Evolutionary conservation across 2,113 vertebrate genomes (phyloP), one percentile per base, ranked within the genome.

Genomic region (Lucifuga dentata): DNA sequence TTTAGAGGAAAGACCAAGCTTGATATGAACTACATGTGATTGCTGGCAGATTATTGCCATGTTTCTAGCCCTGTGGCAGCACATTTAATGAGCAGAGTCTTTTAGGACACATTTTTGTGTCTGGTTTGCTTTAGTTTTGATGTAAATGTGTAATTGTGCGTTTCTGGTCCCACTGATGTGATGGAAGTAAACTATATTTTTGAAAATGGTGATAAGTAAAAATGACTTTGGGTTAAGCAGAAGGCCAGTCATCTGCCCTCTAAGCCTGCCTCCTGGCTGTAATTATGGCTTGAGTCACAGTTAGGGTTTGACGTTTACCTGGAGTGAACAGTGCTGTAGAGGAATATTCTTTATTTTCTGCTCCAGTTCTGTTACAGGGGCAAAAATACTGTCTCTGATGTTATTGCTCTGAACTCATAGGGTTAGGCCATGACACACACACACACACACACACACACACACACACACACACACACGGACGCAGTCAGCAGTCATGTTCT

Each of bases 401-500:
- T 76, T 86, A 46, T 29, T 71, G 70, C 72, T 81, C 68, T 77
- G 72, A 73, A 83, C 76, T 73, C 59, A 60, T 21, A 21, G 69
- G 81, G 71, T 79, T 76, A 80, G 84, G 71, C 62, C 78, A 76
- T 63, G 62, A 65, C 50, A 20, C 62, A 16, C 39, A 51, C 12
- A 11, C 53, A 53, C 24, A 32, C 24, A 35, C 49, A 29, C 49
- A 35, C 36, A 26, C 33, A 36, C 52, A 53, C 61, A 32, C 40
- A 60, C 29, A 17, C 49, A 39, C 16, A 15, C 35, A 36, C 40
- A 56, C 48, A 68, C 33, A 55, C 59, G 35, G 35, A 41, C 16
- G 6, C 17, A 79, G 60, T 76, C 68, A 78, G 80, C 83, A 78
- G 76, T 86, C 86, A 82, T 88, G 86, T 86, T 85, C 80, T 90